These are phyloP conservation scores for Xestobium rufovillosum DNA, from an alignment of 2,888 invertebrate genomes.

Conservation along the genomic window DNA sequence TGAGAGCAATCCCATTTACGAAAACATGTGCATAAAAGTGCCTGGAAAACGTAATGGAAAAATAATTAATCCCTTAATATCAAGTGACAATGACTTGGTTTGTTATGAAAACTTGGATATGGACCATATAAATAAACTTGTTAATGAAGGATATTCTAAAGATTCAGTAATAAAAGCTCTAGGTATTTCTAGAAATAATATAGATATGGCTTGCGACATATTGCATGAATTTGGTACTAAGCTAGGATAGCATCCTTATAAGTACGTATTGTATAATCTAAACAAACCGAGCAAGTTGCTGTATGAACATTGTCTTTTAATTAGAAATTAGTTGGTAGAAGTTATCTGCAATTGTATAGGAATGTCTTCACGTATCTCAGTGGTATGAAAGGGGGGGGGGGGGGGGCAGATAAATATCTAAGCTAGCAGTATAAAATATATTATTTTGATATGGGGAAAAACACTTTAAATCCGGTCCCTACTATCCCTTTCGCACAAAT, in stretches of 20 bases:
- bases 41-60: conserved; percentile 33
- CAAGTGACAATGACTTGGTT: conserved; percentile 41
- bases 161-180: conserved; percentile 87
- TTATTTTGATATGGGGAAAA: too few species aligned
- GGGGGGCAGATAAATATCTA: too few species aligned
- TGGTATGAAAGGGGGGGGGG: too few species aligned
- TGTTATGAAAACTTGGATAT: conserved; percentile 84
- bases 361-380: too few species aligned
- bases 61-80: conserved; percentile 34
- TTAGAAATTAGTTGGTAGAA: too few species aligned
- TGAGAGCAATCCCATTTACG: conserved; percentile 20
- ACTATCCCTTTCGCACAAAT: too few species aligned
- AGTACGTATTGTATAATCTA: background rate
- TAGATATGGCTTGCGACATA: conserved; percentile 88
- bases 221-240: conserved; percentile 35
- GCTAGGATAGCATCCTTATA: conserved; percentile 28
- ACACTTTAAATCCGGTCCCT: too few species aligned
- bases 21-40: conserved; percentile 34
- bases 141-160: conserved; percentile 84
- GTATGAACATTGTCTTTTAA: too few species aligned
- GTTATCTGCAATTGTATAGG: too few species aligned
- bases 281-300: too few species aligned
- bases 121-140: conserved; percentile 82
- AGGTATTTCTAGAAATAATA: conserved; percentile 86
- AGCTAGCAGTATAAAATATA: too few species aligned